Percentiles rank a stretch among this genome's conserved stretches.
These are phyloP conservation scores for Notarius lentiginosus DNA, from an alignment of 2,113 vertebrate species.

Conservation along the genomic window DNA sequence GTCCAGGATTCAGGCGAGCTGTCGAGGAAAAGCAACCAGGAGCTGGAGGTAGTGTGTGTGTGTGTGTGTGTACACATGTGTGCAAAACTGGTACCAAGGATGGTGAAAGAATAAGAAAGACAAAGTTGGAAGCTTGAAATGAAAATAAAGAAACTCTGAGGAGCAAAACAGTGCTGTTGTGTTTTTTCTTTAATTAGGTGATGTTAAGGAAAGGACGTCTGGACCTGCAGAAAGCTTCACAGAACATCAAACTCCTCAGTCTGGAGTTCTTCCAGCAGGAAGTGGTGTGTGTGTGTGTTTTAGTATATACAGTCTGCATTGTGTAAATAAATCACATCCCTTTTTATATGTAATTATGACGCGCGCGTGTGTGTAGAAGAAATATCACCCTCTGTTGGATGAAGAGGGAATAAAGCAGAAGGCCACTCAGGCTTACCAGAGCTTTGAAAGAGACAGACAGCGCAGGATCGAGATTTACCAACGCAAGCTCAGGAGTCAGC, in stretches of 20 bases:
- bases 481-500: not conserved
- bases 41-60: constrained; percentile 62
- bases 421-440: not conserved
- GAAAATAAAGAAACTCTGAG: not conserved
- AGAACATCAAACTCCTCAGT: not conserved
- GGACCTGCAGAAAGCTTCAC: constrained; percentile 13
- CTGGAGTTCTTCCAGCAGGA: not conserved
- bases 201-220: constrained; percentile 14
- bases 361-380: constrained; percentile 7
- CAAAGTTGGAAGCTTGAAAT: not conserved
- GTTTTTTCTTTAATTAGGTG: not conserved
- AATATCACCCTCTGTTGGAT: constrained; percentile 16
- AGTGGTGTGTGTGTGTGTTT: constrained; percentile 14
- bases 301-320: not conserved
- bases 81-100: too few relatives aligned
- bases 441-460: not conserved
- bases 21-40: constrained; percentile 55
- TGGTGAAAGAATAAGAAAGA: not conserved
- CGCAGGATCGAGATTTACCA: constrained; percentile 18
- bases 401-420: not conserved
- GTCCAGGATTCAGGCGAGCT: constrained; percentile 23
- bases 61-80: not conserved
- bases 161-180: not conserved
- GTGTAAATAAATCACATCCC: not conserved
- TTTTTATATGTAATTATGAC: not conserved